These are phyloP conservation scores for Lithophane ornitopus DNA, from an alignment of 2,888 invertebrate genomes.

Conservation along the genomic window DNA sequence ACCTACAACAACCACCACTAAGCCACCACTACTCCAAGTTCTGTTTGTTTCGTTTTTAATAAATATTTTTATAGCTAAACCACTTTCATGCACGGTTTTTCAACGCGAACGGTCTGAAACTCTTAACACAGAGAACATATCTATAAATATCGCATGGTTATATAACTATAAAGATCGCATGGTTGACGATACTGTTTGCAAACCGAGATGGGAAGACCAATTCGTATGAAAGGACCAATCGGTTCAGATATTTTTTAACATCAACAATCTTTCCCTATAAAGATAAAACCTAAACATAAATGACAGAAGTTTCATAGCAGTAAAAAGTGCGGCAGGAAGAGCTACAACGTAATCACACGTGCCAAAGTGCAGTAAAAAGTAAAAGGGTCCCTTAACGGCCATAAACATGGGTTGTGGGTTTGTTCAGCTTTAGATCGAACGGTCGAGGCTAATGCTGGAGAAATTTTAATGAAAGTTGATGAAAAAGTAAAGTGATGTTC, in stretches of 20 bases:
- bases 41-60: neutral
- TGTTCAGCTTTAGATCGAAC: conserved; percentile 44
- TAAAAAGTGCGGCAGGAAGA: conserved; percentile 48
- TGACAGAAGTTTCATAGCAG: conserved; percentile 29
- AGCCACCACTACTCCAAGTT: no score
- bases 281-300: neutral
- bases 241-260: neutral
- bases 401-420: conserved; percentile 69
- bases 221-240: neutral
- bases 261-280: neutral
- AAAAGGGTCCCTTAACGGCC: conserved; percentile 70
- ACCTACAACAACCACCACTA: no score
- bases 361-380: conserved; percentile 65
- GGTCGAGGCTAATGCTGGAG: neutral
- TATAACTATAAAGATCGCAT: neutral
- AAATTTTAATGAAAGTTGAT: conserved; percentile 7
- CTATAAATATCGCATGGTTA: neutral
- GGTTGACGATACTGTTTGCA: neutral
- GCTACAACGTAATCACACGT: conserved; percentile 65
- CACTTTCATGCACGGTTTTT: neutral
- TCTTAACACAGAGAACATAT: neutral
- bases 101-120: neutral
- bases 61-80: neutral
- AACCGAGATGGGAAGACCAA: neutral
- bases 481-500: neutral